phyloP scores from a whole-genome alignment of 1,140 invertebrate genomes.

The Octopus bimaculoides region DNA sequence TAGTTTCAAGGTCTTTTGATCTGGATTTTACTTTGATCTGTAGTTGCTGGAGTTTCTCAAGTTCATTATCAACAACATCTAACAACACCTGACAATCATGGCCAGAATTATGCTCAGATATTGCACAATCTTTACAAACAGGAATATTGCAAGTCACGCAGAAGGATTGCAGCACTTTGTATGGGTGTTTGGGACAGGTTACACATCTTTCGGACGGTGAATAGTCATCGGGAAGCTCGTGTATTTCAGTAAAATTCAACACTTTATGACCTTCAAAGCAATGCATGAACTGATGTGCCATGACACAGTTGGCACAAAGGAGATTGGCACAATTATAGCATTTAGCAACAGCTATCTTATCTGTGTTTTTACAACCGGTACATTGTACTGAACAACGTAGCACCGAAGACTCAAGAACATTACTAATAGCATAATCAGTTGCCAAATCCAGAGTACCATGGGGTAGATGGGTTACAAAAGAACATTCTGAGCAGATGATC shows the following conservation, averaged over 20 bases:
- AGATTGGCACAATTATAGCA: conserved; percentile 94
- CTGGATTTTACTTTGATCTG: conserved; percentile 81
- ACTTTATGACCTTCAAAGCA: conserved; percentile 93
- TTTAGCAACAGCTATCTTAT: conserved; percentile 60
- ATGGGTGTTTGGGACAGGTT: conserved; percentile 77
- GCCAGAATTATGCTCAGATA: conserved; percentile 79
- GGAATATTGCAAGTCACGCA: conserved; percentile 85
- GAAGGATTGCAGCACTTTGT: conserved; percentile 84
- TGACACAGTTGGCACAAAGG: conserved; percentile 93
- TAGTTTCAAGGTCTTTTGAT: conserved; percentile 77
- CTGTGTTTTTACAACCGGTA: conserved; percentile 61
- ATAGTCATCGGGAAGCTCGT: conserved; percentile 56
- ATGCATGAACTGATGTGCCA: conserved; percentile 98
- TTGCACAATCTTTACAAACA: conserved; percentile 91
- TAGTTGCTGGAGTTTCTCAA: conserved; percentile 76
- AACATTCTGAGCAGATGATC: conserved; percentile 77
- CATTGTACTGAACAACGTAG: conserved; percentile 59
- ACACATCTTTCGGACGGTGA: conserved; percentile 62
- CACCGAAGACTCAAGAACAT: conserved; percentile 55
- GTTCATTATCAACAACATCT: conserved; percentile 62
- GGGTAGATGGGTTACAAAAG: conserved; percentile 67
- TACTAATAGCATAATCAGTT: conserved; percentile 68
- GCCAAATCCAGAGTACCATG: conserved; percentile 65
- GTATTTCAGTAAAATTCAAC: conserved; percentile 70
- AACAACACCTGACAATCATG: conserved; percentile 68